These are phyloP conservation scores for Morpho achilles DNA, from an alignment of 2,888 invertebrate genomes.

Conservation along the genomic window DNA sequence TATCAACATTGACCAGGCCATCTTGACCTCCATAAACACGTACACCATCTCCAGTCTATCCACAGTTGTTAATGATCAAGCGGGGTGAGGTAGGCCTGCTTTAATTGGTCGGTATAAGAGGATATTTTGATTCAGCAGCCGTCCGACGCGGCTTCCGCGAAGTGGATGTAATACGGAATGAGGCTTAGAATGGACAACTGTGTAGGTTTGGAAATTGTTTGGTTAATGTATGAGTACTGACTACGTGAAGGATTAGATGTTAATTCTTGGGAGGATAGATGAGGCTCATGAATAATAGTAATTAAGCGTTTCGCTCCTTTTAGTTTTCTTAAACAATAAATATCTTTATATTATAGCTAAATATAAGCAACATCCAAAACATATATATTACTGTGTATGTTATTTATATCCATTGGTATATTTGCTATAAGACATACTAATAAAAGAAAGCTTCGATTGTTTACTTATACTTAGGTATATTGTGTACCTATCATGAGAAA, in stretches of 20 bases:
- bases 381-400: too few relatives aligned
- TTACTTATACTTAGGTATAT: too few relatives aligned
- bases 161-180: conserved; percentile 47
- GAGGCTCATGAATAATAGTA: conserved; percentile 8
- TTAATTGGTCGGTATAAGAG: conserved; percentile 42
- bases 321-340: too few relatives aligned
- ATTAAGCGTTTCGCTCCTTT: neutral
- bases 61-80: conserved; percentile 14
- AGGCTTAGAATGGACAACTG: conserved; percentile 36
- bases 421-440: too few relatives aligned
- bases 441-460: too few relatives aligned
- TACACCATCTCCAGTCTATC: conserved; percentile 9
- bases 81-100: conserved; percentile 19
- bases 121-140: conserved; percentile 70
- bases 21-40: conserved; percentile 22
- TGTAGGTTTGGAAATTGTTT: conserved; percentile 29
- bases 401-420: too few relatives aligned
- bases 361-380: too few relatives aligned
- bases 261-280: conserved; percentile 9
- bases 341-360: too few relatives aligned
- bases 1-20: conserved; percentile 44
- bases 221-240: conserved; percentile 13
- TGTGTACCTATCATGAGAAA: too few relatives aligned
- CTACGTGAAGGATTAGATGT: conserved; percentile 8
- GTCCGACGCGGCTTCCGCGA: conserved; percentile 65